A percentile compares a stretch with the other conserved stretches of the same genome.
phyloP scores from a whole-genome alignment of 2,888 invertebrate genomes.

The Alviniconcha strummeri region DNA sequence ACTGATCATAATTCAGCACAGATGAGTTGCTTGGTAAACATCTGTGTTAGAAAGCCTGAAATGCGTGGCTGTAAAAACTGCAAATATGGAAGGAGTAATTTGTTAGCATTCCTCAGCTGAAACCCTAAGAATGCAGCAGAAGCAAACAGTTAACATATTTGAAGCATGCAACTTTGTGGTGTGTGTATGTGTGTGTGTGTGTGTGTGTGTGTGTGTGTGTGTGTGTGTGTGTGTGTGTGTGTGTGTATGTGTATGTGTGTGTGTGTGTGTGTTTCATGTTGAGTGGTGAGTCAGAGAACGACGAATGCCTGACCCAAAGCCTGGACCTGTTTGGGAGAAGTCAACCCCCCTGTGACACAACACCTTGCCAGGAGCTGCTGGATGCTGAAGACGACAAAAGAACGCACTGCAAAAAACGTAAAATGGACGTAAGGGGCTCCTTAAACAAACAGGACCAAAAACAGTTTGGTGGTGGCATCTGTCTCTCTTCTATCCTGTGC shows the following conservation, averaged over 20 bases:
- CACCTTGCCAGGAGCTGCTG: not conserved
- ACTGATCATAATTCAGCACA: too few species aligned
- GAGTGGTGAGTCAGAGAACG: not conserved
- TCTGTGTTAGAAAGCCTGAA: too few species aligned
- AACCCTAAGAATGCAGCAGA: too few species aligned
- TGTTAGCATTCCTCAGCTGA: too few species aligned
- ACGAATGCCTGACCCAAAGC: not conserved
- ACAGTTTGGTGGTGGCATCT: not conserved
- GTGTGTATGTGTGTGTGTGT: too few species aligned
- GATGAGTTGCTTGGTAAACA: too few species aligned
- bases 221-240: not conserved
- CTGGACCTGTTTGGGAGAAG: not conserved
- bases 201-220: too few species aligned
- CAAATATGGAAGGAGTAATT: too few species aligned
- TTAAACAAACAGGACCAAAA: not conserved
- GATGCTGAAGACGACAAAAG: not conserved
- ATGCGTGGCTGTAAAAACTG: too few species aligned
- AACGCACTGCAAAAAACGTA: constrained; percentile 17
- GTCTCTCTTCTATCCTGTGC: not conserved
- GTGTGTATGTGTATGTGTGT: constrained; percentile 1
- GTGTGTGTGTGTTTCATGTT: not conserved
- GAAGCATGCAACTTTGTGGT: too few species aligned
- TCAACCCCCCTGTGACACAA: not conserved
- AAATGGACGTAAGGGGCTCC: constrained; percentile 16
- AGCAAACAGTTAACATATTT: too few species aligned